These are phyloP conservation scores for Micoletzkya japonica DNA, from an alignment of 2,888 invertebrate species.

Conservation along the genomic window DNA sequence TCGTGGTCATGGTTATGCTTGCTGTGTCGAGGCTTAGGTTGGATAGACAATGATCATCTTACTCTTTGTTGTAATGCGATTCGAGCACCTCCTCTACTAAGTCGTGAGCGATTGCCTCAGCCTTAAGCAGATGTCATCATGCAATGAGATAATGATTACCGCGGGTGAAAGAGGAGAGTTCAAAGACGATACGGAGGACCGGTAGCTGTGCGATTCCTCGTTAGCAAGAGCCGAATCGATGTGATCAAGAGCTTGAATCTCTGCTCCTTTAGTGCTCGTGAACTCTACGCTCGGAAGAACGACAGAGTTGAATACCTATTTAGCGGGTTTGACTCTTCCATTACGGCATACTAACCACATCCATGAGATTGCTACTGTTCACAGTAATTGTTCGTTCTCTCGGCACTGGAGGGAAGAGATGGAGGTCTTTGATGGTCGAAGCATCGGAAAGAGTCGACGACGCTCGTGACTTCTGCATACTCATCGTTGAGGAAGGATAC, in stretches of 20 bases:
- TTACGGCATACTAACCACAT: not conserved
- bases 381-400: too few species aligned
- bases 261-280: not conserved
- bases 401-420: not conserved
- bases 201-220: constrained; percentile 5
- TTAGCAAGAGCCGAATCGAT: constrained; percentile 16
- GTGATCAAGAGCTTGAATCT: constrained; percentile 10
- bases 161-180: too few species aligned
- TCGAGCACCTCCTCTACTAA: too few species aligned
- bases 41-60: too few species aligned
- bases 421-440: constrained; percentile 15
- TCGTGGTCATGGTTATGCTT: too few species aligned
- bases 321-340: not conserved
- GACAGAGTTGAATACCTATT: constrained; percentile 20
- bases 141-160: too few species aligned
- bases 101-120: too few species aligned
- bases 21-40: too few species aligned
- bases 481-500: too few species aligned
- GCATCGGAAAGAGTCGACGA: constrained; percentile 6
- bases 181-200: constrained; percentile 7
- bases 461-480: constrained; percentile 7
- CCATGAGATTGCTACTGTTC: constrained; percentile 9
- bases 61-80: too few species aligned
- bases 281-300: constrained; percentile 23
- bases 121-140: too few species aligned